A percentile compares a stretch with the other conserved stretches of the same genome.
phyloP scores from a whole-genome alignment of 2,888 invertebrate genomes.

The Hesperia comma region DNA sequence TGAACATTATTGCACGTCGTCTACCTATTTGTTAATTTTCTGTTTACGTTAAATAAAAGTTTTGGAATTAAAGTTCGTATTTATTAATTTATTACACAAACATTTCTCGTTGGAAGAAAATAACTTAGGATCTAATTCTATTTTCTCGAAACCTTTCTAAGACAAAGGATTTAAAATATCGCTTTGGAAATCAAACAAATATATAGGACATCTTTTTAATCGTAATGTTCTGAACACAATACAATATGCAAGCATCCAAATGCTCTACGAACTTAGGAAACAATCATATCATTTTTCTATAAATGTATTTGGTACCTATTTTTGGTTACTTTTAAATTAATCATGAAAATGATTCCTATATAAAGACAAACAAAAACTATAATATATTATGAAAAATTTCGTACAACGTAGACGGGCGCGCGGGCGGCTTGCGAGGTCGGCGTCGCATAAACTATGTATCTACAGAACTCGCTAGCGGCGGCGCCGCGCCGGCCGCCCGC shows the following conservation, averaged over 20 bases:
- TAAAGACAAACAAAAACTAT: conserved; percentile 82
- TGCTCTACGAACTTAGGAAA: conserved; percentile 81
- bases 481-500: conserved; percentile 42
- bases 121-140: conserved; percentile 9
- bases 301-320: conserved; percentile 81
- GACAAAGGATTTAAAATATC: conserved; percentile 26
- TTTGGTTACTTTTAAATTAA: conserved; percentile 82
- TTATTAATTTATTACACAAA: conserved; percentile 15
- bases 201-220: conserved; percentile 78
- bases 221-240: conserved; percentile 84
- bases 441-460: conserved; percentile 42
- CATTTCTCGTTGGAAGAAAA: conserved; percentile 5
- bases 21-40: neutral
- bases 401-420: conserved; percentile 69
- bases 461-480: conserved; percentile 45
- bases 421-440: conserved; percentile 51
- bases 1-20: conserved; percentile 37
- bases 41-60: conserved; percentile 26
- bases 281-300: conserved; percentile 75
- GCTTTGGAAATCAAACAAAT: conserved; percentile 49
- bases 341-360: conserved; percentile 78
- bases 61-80: conserved; percentile 14
- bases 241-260: conserved; percentile 84
- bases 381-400: conserved; percentile 81
- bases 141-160: conserved; percentile 5